phyloP scores from a whole-genome alignment of 1,140 invertebrate genomes.

The Lethrus apterus region DNA sequence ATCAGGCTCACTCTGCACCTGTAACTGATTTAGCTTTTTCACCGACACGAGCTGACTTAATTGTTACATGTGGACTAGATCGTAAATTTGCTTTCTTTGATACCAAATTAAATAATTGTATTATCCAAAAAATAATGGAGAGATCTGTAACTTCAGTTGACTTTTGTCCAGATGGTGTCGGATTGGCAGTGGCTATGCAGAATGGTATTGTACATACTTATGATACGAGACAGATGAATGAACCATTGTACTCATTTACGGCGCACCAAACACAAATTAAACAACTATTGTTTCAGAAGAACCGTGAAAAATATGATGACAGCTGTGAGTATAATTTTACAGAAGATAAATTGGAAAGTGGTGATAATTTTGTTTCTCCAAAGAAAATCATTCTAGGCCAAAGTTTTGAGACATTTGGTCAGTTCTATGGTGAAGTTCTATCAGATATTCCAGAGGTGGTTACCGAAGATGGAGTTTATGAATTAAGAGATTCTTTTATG shows the following conservation, averaged over 20 bases:
- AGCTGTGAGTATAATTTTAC: neutral
- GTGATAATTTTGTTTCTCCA: no score
- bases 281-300: constrained; percentile 28
- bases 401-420: constrained; percentile 7
- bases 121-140: constrained; percentile 25
- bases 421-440: constrained; percentile 4
- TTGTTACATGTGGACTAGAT: constrained; percentile 32
- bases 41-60: constrained; percentile 28
- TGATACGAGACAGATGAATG: constrained; percentile 31
- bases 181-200: constrained; percentile 31
- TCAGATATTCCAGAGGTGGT: constrained; percentile 3
- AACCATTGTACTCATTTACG: constrained; percentile 25
- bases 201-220: constrained; percentile 33
- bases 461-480: neutral
- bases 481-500: constrained; percentile 5
- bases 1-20: constrained; percentile 30
- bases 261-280: constrained; percentile 28
- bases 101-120: constrained; percentile 22
- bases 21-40: constrained; percentile 32
- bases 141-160: constrained; percentile 34
- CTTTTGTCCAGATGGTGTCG: constrained; percentile 30
- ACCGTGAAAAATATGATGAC: neutral
- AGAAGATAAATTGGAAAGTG: neutral
- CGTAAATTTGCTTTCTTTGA: constrained; percentile 34
- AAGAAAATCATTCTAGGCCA: no score